phyloP scores from a whole-genome alignment of 2,888 invertebrate genomes.

The Neria commutata region DNA sequence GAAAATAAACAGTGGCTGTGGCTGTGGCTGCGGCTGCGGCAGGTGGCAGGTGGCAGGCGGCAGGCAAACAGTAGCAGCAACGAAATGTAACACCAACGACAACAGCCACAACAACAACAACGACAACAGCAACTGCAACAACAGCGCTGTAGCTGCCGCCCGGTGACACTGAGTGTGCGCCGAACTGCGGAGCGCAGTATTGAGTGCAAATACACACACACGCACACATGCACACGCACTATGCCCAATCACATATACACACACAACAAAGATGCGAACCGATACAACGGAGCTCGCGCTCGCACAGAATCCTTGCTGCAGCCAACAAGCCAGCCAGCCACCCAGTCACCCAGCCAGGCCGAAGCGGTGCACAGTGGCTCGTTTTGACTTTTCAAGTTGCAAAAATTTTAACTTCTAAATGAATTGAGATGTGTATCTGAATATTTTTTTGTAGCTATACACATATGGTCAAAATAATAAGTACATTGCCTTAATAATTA shows the following conservation, averaged over 20 bases:
- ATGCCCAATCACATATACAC: conserved; percentile 23
- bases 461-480: no score
- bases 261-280: conserved; percentile 16
- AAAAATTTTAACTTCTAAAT: no score
- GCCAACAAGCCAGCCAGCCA: conserved; percentile 42
- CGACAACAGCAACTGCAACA: not conserved
- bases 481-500: no score
- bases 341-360: no score
- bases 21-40: conserved; percentile 14
- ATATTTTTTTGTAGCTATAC: no score
- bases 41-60: conserved; percentile 12
- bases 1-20: conserved; percentile 33
- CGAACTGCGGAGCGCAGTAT: not conserved
- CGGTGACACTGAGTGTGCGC: conserved; percentile 37
- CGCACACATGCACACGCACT: conserved; percentile 20
- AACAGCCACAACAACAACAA: conserved; percentile 6
- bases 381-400: no score
- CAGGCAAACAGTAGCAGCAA: not conserved
- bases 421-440: no score
- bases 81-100: not conserved
- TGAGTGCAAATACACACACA: conserved; percentile 18
- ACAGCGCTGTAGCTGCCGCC: not conserved
- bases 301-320: conserved; percentile 22
- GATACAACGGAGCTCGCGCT: conserved; percentile 15
- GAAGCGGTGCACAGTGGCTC: no score